These are phyloP conservation scores for Dissostichus mawsoni DNA, from an alignment of 2,113 vertebrate species.

Conservation along the genomic window DNA sequence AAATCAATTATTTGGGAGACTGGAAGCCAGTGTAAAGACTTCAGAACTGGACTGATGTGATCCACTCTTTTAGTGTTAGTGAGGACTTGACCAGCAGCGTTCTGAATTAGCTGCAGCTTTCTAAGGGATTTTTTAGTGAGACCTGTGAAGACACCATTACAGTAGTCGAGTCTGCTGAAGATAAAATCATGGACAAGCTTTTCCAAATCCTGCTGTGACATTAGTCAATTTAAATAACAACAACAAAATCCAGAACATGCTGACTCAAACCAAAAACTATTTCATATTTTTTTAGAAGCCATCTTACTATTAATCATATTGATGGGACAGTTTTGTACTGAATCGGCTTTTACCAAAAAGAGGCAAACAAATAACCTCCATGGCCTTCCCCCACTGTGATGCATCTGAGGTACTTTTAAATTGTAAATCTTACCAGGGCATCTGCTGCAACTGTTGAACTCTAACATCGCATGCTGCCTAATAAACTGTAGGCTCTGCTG, in stretches of 20 bases:
- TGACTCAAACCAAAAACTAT: background rate
- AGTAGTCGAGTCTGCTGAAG: no score
- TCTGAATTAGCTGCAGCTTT: no score
- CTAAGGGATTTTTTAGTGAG: no score
- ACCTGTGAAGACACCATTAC: no score
- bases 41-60: no score
- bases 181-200: no score
- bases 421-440: constrained; percentile 24
- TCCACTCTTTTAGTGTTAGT: no score
- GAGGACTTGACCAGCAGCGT: no score
- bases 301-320: background rate
- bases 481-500: constrained; percentile 31
- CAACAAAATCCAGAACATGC: background rate
- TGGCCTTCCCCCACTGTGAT: constrained; percentile 4
- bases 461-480: constrained; percentile 41
- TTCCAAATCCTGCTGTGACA: no score
- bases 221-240: no score
- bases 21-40: no score
- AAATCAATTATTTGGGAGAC: no score
- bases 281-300: background rate
- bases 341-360: background rate
- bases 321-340: background rate
- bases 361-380: background rate
- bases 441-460: constrained; percentile 42
- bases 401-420: constrained; percentile 25